These are phyloP conservation scores for Campoletis raptor DNA, from an alignment of 2,888 invertebrate genomes.

Conservation along the genomic window DNA sequence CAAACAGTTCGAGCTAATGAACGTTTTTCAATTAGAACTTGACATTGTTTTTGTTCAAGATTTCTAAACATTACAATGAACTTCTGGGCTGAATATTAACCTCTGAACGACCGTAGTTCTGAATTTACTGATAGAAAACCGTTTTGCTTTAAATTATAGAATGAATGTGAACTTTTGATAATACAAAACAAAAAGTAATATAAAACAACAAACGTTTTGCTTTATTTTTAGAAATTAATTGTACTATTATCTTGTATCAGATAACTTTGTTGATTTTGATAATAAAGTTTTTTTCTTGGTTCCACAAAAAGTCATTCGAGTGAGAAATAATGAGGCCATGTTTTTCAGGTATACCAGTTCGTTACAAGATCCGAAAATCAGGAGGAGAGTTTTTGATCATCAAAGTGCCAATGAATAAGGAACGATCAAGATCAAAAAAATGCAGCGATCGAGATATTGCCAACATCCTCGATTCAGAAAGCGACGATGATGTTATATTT, in stretches of 20 bases:
- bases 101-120: too few species aligned
- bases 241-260: too few species aligned
- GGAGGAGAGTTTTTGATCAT: slow-evolving; percentile 64
- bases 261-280: neutral
- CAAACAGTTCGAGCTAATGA: too few species aligned
- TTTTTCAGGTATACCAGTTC: slow-evolving; percentile 68
- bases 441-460: slow-evolving; percentile 55
- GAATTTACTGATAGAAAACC: neutral
- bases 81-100: too few species aligned
- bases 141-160: neutral
- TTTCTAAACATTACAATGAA: too few species aligned
- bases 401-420: slow-evolving; percentile 67
- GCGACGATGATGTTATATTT: slow-evolving; percentile 49
- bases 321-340: neutral
- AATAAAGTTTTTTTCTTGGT: neutral
- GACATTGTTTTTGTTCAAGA: neutral
- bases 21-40: neutral
- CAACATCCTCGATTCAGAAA: slow-evolving; percentile 47
- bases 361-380: slow-evolving; percentile 64
- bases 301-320: neutral
- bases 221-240: neutral
- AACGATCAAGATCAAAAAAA: slow-evolving; percentile 47
- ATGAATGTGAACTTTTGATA: neutral
- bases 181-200: neutral
- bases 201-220: neutral